A percentile compares a stretch with the other conserved stretches of the same genome.
Evolutionary conservation across 2,113 vertebrate genomes (phyloP).

Genomic region (Noctilio leporinus): DNA sequence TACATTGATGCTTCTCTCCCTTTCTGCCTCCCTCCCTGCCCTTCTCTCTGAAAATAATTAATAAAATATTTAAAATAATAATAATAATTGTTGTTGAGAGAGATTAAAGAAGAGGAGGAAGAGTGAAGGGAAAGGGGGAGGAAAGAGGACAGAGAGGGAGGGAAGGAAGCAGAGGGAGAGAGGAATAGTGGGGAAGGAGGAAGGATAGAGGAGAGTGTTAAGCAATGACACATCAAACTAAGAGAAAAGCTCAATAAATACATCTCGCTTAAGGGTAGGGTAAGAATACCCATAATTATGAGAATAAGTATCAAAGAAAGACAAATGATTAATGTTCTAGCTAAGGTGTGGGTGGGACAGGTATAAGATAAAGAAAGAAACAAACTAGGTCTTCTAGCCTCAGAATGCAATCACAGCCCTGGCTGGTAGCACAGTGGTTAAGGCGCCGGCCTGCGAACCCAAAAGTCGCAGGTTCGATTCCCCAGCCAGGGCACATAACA

Average conservation of each 20-base stretch:
- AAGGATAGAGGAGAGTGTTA: not conserved
- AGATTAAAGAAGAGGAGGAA: not conserved
- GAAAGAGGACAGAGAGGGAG: not conserved
- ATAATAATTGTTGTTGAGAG: not conserved
- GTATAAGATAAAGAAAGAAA: not conserved
- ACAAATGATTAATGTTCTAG: not conserved
- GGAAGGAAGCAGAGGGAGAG: too few species aligned
- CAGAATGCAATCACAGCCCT: not conserved
- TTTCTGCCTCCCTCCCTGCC: too few species aligned
- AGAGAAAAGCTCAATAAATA: not conserved
- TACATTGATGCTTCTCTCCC: too few species aligned
- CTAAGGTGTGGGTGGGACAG: not conserved
- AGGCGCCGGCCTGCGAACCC: too few species aligned
- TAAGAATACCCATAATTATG: not conserved
- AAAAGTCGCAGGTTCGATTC: too few species aligned
- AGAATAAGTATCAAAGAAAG: not conserved
- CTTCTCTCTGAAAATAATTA: too few species aligned
- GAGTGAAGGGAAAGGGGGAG: not conserved
- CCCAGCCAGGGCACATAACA: too few species aligned
- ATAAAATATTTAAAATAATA: too few species aligned
- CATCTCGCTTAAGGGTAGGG: not conserved
- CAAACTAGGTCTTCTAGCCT: not conserved
- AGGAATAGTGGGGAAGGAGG: not conserved
- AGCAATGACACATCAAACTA: not conserved
- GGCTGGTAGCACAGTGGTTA: too few species aligned